Base-by-base conservation (phyloP, 2,113 vertebrate genomes). In the Galbula dea region DNA sequence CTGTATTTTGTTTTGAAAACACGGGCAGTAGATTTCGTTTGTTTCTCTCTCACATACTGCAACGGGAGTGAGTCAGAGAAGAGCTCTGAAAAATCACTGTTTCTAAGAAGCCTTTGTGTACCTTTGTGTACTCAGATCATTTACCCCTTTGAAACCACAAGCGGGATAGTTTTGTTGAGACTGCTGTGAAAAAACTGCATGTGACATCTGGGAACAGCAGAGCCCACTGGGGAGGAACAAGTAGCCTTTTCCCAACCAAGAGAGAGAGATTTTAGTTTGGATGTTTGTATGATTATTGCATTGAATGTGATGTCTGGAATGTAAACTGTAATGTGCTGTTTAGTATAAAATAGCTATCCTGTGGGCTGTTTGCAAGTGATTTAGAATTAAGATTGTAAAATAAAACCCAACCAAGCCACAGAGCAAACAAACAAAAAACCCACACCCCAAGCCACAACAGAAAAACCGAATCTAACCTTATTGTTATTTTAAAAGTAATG, bases 211-310 rank as follows among this genome's bases (percentile, higher is more conserved):
- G 72, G 67, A 93, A 59, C 36, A 59, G 6, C 45, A 79, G 75
- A 87, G 55, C 54, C 43, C 37, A 11, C n/a, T 32, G n/a, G 24
- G 71, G n/a, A 91, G 67, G 46, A 91, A 32, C 63, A 55, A 89
- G 74, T 41, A 67, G 51, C 39, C 10, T 80, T 86, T 94, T 89
- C 39, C n/a, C 69, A 69, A 62, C 73, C 75, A 80, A 76, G 86
- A 89, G 63, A 48, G 63, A 89, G 93, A 79, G 39, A 46, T 91
- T 94, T 77, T 87, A 79, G 72, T 80, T 77, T 80, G 72, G 58
- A 86, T 93, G 63, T 83, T 95, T 88, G 46, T 77, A 29, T 62
- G 51, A 54, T 94, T 95, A 74, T 91, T 87, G 82, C 63, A 79
- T 80, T 81, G 63, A 86, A 6, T 73, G 32, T 32, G 82, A 76